phyloP scores from a whole-genome alignment of 2,797 vertebrate species.

The Thamnophis elegans region DNA sequence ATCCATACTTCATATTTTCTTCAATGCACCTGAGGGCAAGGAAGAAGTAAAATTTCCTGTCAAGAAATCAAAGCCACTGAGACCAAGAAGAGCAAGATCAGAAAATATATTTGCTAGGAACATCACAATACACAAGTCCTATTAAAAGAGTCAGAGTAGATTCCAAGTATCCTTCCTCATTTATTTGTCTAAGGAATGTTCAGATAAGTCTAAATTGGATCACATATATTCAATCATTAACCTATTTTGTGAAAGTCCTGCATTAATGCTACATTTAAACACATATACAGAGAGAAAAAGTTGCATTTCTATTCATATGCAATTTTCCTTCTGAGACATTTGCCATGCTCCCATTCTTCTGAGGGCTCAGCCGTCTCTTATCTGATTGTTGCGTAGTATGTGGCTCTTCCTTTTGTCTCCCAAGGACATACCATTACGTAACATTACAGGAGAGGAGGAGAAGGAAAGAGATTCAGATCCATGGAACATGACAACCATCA shows the following conservation, averaged over 20 bases:
- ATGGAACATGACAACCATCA: neutral
- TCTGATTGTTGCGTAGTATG: neutral
- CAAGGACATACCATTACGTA: neutral
- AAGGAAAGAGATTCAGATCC: neutral
- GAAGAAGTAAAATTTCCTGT: neutral
- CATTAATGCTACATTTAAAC: neutral
- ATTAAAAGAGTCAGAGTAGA: neutral
- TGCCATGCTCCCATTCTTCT: neutral
- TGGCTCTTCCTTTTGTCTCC: neutral
- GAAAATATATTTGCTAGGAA: conserved; percentile 68
- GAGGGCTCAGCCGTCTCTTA: neutral
- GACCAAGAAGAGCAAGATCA: conserved; percentile 55
- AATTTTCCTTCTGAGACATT: neutral
- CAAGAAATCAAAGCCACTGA: conserved; percentile 50
- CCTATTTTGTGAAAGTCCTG: neutral
- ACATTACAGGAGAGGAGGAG: neutral
- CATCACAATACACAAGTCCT: conserved; percentile 25
- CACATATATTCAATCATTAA: neutral
- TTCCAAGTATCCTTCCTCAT: neutral
- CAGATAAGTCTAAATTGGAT: neutral
- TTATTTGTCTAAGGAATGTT: neutral
- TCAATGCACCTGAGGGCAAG: too few species aligned
- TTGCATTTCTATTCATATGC: neutral
- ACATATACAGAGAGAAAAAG: neutral
- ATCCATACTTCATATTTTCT: too few species aligned